These are phyloP conservation scores for Oligia strigilis DNA, from an alignment of 2,888 invertebrate genomes.

Conservation along the genomic window DNA sequence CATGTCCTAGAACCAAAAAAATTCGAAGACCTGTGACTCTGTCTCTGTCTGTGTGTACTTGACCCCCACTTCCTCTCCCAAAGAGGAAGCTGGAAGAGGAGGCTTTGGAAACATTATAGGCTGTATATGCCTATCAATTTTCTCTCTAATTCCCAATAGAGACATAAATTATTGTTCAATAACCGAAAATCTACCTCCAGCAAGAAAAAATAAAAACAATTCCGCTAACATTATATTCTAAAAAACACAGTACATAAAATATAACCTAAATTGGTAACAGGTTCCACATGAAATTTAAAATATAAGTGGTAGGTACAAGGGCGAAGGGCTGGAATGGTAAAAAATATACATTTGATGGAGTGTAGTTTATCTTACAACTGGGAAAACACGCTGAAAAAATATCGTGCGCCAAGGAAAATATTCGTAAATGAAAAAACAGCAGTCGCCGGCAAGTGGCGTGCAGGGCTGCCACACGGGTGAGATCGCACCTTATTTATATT, in stretches of 20 bases:
- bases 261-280: conserved; percentile 67
- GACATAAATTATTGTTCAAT: not conserved
- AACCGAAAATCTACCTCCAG: conserved; percentile 11
- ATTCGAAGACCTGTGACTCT: too few species aligned
- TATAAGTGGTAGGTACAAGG: conserved; percentile 54
- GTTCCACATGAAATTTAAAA: conserved; percentile 72
- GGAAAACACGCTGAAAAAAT: conserved; percentile 89
- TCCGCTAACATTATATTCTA: conserved; percentile 16
- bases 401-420: conserved; percentile 89
- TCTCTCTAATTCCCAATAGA: not conserved
- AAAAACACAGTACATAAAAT: conserved; percentile 52
- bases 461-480: conserved; percentile 76
- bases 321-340: conserved; percentile 74
- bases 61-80: too few species aligned
- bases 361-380: conserved; percentile 90
- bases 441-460: conserved; percentile 74
- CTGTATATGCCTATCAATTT: too few species aligned
- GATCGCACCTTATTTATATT: not conserved
- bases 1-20: not conserved
- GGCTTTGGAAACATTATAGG: too few species aligned
- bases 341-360: conserved; percentile 89
- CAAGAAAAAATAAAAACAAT: conserved; percentile 27
- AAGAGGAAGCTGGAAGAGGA: too few species aligned
- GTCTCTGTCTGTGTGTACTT: too few species aligned
- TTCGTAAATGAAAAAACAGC: conserved; percentile 91